Evolutionary conservation across 2,888 invertebrate genomes (phyloP), one percentile per base, ranked within the genome.

Genomic region (Epinotia bilunana): DNA sequence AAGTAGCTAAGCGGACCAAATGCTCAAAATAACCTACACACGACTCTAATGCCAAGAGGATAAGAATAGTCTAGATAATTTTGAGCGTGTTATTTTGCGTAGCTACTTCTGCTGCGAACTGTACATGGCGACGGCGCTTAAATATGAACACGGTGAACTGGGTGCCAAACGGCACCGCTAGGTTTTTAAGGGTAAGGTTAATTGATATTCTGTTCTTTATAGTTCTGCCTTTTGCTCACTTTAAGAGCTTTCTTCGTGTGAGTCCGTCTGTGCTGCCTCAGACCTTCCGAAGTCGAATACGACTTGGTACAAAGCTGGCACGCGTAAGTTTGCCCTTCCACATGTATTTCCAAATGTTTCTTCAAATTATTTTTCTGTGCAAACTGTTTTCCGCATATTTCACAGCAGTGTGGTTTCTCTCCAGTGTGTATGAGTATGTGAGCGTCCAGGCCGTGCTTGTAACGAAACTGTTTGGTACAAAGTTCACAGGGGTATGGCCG

Each of bases 251-350:
- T 65, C 53, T 65, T 65, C n/a, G 2, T n/a, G n/a, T 65, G 65
- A 0, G 65, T 65, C 53, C 65, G 49, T n/a, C 53, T 65, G 18
- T 65, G 65, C 53, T 65, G 65, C 53, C 65, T 53, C n/a, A 65
- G 53, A 12, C 65, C 65, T 18, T 65, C 65, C n/a, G 65, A 49
- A 65, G 65, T 65, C 11, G 65, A 65, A 28, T 65, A 65, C n/a
- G 65, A 65, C 20, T 65, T 65, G 53, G 65, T 28, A 53, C 65
- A 65, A 28, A 65, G 53, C 28, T 65, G 9, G 28, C 65, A 65
- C 49, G 65, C 49, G 33, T 53, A 65, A 46, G n/a, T 28, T n/a
- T 28, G 28, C 28, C 65, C 65, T 53, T 53, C 65, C 16, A 65
- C 53, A 5, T 65, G 65, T 53, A 65, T 65, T 65, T 65, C 11